phyloP scores from a whole-genome alignment of 2,113 vertebrate genomes.

The Semnornis frantzii region DNA sequence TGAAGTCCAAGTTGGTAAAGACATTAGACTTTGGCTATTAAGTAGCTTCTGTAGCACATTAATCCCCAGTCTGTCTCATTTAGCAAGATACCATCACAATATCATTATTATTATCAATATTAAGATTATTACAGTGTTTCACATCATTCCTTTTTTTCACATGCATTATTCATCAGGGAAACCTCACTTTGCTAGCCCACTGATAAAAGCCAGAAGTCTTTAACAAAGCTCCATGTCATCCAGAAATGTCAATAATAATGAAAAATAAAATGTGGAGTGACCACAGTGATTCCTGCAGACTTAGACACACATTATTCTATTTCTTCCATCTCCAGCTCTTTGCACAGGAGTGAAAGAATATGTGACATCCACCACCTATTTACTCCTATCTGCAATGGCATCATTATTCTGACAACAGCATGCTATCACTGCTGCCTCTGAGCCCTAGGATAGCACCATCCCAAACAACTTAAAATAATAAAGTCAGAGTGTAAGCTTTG shows the following conservation, averaged over 20 bases:
- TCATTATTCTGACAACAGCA: neutral
- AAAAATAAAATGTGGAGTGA: neutral
- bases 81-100: neutral
- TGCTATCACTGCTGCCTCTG: neutral
- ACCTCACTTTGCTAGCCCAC: neutral
- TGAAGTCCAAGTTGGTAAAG: neutral
- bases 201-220: conserved; percentile 25
- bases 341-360: neutral
- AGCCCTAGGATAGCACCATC: neutral
- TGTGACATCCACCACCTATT: neutral
- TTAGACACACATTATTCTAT: neutral
- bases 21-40: neutral
- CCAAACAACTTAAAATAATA: neutral
- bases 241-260: neutral
- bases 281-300: neutral
- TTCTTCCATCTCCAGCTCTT: neutral
- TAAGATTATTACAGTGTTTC: neutral
- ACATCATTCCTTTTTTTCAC: neutral
- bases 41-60: neutral
- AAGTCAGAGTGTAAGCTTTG: neutral
- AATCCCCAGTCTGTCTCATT: neutral
- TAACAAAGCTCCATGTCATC: neutral
- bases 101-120: neutral
- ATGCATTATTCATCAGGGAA: neutral
- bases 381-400: neutral